phyloP scores from a whole-genome alignment of 37 sponge, comb jelly and placozoan genomes.

The Cladorhizidae sp. region DNA sequence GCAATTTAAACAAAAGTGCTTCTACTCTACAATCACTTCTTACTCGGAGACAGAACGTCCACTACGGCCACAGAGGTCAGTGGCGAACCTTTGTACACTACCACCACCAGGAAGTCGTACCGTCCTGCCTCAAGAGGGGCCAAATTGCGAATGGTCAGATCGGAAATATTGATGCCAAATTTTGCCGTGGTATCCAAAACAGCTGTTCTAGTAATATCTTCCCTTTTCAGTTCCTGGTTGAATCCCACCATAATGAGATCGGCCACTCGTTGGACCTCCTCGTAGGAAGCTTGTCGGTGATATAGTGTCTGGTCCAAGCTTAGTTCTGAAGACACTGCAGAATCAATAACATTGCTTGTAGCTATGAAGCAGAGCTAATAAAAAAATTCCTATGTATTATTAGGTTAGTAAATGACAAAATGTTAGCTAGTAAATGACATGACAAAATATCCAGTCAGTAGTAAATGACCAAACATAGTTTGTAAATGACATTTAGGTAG shows the following conservation, averaged over 20 bases:
- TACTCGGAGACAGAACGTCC: constrained; percentile 11
- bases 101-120: background rate
- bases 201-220: background rate
- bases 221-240: background rate
- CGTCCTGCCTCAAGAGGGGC: background rate
- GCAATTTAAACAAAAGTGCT: background rate
- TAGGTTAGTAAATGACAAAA: too few relatives aligned
- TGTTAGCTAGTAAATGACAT: too few relatives aligned
- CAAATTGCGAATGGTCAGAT: background rate
- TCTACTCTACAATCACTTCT: background rate
- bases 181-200: background rate
- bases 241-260: background rate
- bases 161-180: background rate
- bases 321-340: background rate
- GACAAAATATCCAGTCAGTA: too few relatives aligned
- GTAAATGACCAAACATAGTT: too few relatives aligned
- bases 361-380: too few relatives aligned
- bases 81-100: background rate
- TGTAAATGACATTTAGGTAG: too few relatives aligned
- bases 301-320: background rate
- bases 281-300: background rate
- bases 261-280: background rate
- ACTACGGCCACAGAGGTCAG: background rate
- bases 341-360: too few relatives aligned
- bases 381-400: too few relatives aligned